phyloP scores from a whole-genome alignment of 2,888 invertebrate species.

The Drosophila ezoana region DNA sequence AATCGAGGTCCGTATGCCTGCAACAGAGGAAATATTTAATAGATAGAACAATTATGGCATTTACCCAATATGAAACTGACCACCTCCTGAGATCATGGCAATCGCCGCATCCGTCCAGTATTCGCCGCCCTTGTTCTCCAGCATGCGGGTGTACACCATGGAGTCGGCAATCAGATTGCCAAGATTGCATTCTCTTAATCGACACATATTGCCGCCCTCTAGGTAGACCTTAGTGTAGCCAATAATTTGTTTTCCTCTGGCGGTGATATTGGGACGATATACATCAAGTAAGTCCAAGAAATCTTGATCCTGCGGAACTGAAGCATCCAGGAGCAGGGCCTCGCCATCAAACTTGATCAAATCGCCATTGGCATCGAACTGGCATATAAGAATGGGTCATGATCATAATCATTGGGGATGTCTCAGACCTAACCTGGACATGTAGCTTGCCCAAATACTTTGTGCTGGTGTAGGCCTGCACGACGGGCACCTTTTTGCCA shows the following conservation, averaged over 20 bases:
- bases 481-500: conserved; percentile 91
- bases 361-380: conserved; percentile 91
- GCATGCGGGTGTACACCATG: conserved; percentile 87
- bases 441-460: conserved; percentile 94
- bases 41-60: not conserved
- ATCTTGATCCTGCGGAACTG: conserved; percentile 88
- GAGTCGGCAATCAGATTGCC: conserved; percentile 93
- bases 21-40: not conserved
- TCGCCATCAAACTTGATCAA: conserved; percentile 89
- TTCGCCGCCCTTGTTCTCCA: conserved; percentile 74
- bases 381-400: not conserved
- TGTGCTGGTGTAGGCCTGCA: conserved; percentile 95
- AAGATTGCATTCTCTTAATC: conserved; percentile 91
- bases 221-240: conserved; percentile 90
- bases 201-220: conserved; percentile 88
- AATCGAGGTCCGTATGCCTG: conserved; percentile 89
- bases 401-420: too few species aligned
- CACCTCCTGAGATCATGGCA: conserved; percentile 91
- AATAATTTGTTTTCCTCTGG: conserved; percentile 86
- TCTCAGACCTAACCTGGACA: conserved; percentile 82
- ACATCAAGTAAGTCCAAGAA: conserved; percentile 87
- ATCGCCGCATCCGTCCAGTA: conserved; percentile 93
- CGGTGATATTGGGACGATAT: conserved; percentile 87
- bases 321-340: conserved; percentile 90
- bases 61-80: conserved; percentile 65